phyloP scores from a whole-genome alignment of 2,797 vertebrate species.

The Cyclura pinguis region DNA sequence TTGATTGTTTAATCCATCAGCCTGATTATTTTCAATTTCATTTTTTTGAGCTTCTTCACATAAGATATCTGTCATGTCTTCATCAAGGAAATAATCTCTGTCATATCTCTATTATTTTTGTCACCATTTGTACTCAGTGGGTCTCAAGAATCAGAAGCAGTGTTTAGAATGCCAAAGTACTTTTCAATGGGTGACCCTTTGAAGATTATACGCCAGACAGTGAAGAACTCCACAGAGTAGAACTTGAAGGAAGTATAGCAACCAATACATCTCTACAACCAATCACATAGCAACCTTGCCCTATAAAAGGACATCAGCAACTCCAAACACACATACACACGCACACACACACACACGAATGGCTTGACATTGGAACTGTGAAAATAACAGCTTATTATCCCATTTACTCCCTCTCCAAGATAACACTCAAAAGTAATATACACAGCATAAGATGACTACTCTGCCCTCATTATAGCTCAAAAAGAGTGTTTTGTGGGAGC shows the following conservation, averaged over 20 bases:
- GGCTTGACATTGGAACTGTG: background rate
- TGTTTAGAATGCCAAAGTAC: slow-evolving; percentile 49
- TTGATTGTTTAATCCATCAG: slow-evolving; percentile 68
- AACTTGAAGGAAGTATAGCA: slow-evolving; percentile 37
- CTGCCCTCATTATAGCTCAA: background rate
- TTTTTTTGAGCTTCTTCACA: slow-evolving; percentile 57
- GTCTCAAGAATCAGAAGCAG: slow-evolving; percentile 62
- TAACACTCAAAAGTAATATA: background rate
- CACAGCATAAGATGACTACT: background rate
- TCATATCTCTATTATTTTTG: slow-evolving; percentile 57
- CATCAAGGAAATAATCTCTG: slow-evolving; percentile 63
- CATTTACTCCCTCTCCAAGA: background rate
- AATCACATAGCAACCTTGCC: background rate
- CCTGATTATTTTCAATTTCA: slow-evolving; percentile 70
- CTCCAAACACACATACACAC: slow-evolving; percentile 20
- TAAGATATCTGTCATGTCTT: slow-evolving; percentile 66
- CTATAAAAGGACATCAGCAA: background rate
- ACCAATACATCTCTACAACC: slow-evolving; percentile 16
- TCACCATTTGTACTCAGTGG: slow-evolving; percentile 55
- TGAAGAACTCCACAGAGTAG: slow-evolving; percentile 48
- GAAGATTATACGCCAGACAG: slow-evolving; percentile 48
- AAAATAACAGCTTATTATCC: background rate
- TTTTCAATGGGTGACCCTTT: slow-evolving; percentile 36
- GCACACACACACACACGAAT: background rate
- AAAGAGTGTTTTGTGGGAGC: slow-evolving; percentile 11